Evolutionary conservation across 2,797 vertebrate species (phyloP).

Genomic region (Poecilia picta): DNA sequence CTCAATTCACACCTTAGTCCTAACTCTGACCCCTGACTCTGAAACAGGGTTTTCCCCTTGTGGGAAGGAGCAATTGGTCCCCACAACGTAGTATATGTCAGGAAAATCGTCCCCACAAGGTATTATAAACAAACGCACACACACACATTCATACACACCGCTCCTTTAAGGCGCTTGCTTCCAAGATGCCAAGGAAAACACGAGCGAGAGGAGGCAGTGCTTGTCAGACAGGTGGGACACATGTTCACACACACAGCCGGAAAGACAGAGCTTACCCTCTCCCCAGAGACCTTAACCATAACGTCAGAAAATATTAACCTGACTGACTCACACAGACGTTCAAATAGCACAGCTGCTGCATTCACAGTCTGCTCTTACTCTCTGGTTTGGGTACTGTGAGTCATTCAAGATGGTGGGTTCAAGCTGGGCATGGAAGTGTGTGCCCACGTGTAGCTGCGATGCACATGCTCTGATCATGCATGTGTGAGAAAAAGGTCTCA

Average conservation of each 20-base stretch:
- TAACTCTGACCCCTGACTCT: too few species aligned
- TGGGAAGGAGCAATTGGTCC: too few species aligned
- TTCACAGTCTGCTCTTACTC: slow-evolving; percentile 6
- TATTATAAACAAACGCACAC: too few species aligned
- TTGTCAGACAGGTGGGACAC: slow-evolving; percentile 2
- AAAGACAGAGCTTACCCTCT: not conserved
- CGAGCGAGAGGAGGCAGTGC: not conserved
- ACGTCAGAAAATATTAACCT: slow-evolving; percentile 25
- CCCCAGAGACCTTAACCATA: not conserved
- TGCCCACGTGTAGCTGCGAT: not conserved
- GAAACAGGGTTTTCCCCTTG: too few species aligned
- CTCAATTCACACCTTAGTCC: too few species aligned
- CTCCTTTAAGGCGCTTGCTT: slow-evolving; percentile 31
- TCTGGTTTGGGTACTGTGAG: slow-evolving; percentile 2
- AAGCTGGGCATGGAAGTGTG: slow-evolving; percentile 11
- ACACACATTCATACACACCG: not conserved
- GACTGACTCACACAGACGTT: slow-evolving; percentile 6
- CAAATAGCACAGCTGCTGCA: slow-evolving; percentile 20
- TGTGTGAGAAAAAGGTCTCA: not conserved
- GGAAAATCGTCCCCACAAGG: too few species aligned
- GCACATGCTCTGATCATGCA: not conserved
- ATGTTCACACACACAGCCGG: not conserved
- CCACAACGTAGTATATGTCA: too few species aligned
- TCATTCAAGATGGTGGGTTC: slow-evolving; percentile 40
- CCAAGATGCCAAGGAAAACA: not conserved